Base-by-base conservation (phyloP, 2,888 invertebrate species). In the Dasysyrphus albostriatus region DNA sequence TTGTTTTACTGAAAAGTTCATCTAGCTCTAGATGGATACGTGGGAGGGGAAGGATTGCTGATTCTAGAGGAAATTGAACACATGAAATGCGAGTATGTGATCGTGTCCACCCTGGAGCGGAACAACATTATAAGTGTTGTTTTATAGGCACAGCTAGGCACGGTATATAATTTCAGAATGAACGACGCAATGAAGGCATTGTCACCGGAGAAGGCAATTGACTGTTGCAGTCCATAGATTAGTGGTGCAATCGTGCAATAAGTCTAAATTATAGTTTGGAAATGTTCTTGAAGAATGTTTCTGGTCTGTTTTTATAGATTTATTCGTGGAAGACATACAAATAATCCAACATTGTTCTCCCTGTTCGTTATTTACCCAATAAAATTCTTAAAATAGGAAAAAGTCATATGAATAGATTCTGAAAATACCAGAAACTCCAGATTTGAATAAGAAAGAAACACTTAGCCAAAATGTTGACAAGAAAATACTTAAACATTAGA, bases 81-180 rank as follows among this genome's bases (percentile, higher is more conserved):
- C 78, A 78, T 83, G 85, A 73, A 65, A 59, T 34, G 59, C 44
- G 72, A 54, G 77, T 65, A 75, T 78, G 74, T 75, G 78, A 87
- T 87, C 87, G 87, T 87, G 87, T 83, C 78, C 79, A 83, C 70
- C 87, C 87, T 24, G 78, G 37, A 79, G 87, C 78, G 65, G 16
- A 78, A 59, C 75, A 70, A 29, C 82, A 70, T 78, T 74, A 34
- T 72, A 73, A 75, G 49, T 56, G 58, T 47, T 73, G 54, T 54
- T 59, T 75, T 70, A 42, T 70, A 58, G 76, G 16, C 59, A 61
- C 49, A 47, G 44, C 32, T 19, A 24, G 19, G 14, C 34, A 16
- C 3, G 19, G 16, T 39, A 14, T 56, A 16, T 69, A 67, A 78
- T 73, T 61, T 58, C 61, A 58, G 70, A 74, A 77, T 59, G 67